Percentiles rank a stretch among this genome's conserved stretches.
phyloP scores from a whole-genome alignment of 2,797 vertebrate species.

The Champsocephalus esox region DNA sequence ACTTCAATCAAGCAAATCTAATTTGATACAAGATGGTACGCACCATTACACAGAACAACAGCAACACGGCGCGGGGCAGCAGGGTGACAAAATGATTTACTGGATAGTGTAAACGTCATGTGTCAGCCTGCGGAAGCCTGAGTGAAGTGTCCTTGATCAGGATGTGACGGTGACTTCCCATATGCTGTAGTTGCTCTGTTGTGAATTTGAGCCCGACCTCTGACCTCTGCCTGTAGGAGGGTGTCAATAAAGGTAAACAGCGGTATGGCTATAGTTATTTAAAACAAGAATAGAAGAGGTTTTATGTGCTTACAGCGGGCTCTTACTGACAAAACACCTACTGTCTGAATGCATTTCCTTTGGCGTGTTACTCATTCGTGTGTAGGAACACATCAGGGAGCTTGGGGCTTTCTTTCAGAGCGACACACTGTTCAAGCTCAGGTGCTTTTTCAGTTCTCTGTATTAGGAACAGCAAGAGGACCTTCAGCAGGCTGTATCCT shows the following conservation, averaged over 20 bases:
- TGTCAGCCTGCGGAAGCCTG: constrained; percentile 1
- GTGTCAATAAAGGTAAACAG: background rate
- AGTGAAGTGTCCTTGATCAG: constrained; percentile 32
- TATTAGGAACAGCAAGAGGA: constrained; percentile 3
- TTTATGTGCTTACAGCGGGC: background rate
- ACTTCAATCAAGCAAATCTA: constrained; percentile 41
- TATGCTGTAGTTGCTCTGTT: background rate
- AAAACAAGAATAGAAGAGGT: background rate
- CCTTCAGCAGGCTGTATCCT: constrained; percentile 22
- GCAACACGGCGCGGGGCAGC: constrained; percentile 1
- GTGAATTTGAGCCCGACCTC: background rate
- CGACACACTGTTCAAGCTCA: background rate
- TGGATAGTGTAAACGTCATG: constrained; percentile 10
- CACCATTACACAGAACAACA: constrained; percentile 4
- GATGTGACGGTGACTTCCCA: constrained; percentile 1
- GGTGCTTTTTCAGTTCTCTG: constrained; percentile 19
- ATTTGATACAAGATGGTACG: background rate
- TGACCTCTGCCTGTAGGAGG: constrained; percentile 16
- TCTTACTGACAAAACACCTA: constrained; percentile 13
- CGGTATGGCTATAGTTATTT: background rate
- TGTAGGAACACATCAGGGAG: constrained; percentile 39
- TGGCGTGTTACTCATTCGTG: constrained; percentile 24
- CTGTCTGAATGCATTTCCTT: constrained; percentile 25
- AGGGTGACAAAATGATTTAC: constrained; percentile 8
- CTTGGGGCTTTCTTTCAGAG: constrained; percentile 33